Evolutionary conservation across 2,888 invertebrate species (phyloP).

Genomic region (Ptilodon capucinus): DNA sequence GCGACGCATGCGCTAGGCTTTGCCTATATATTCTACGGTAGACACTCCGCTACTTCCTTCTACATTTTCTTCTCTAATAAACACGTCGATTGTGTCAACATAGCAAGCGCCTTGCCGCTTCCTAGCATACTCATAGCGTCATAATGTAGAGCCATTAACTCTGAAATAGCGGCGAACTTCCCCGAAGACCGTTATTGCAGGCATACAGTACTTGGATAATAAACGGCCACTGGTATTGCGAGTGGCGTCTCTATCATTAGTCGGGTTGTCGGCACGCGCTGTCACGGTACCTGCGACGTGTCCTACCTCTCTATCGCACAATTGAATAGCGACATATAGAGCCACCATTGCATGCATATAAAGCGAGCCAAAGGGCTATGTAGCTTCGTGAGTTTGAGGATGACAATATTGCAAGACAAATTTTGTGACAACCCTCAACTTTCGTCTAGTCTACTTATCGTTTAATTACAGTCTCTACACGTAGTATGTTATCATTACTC

Average conservation of each 20-base stretch:
- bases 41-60: no score
- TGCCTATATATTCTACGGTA: no score
- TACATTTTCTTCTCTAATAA: neutral
- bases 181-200: slow-evolving; percentile 42
- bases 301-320: slow-evolving; percentile 9
- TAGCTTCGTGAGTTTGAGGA: no score
- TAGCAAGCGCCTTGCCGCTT: slow-evolving; percentile 13
- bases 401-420: no score
- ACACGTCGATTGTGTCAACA: slow-evolving; percentile 6
- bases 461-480: no score
- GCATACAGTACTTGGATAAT: slow-evolving; percentile 43
- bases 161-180: slow-evolving; percentile 34
- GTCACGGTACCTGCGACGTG: slow-evolving; percentile 38
- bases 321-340: neutral
- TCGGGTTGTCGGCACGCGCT: slow-evolving; percentile 50
- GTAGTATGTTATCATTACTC: no score
- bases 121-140: slow-evolving; percentile 16
- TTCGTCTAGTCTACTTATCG: no score
- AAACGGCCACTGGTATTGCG: slow-evolving; percentile 44
- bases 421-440: no score
- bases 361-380: neutral
- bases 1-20: no score
- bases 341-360: neutral
- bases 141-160: slow-evolving; percentile 31
- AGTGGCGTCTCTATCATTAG: slow-evolving; percentile 53